phyloP scores from a whole-genome alignment of 2,113 vertebrate genomes.

The Dendrocopos noguchii region DNA sequence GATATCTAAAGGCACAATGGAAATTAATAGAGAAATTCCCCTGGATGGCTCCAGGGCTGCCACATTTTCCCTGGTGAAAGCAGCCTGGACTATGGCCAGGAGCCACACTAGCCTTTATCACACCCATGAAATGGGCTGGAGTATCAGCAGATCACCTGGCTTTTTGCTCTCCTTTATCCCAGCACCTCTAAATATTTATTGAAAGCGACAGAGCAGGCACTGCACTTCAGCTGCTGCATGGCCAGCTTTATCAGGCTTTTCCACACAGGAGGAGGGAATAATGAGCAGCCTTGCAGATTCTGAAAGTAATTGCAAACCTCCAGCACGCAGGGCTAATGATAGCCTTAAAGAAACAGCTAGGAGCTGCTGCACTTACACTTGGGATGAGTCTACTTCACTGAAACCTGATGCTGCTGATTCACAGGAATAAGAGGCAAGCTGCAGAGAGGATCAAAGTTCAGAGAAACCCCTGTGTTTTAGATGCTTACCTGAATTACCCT shows the following conservation, averaged over 20 bases:
- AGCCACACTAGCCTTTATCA: not conserved
- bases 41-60: not conserved
- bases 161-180: not conserved
- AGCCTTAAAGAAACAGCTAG: not conserved
- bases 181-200: slow-evolving; percentile 12
- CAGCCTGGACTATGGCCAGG: not conserved
- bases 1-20: not conserved
- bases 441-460: not conserved
- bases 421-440: not conserved
- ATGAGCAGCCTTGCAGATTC: not conserved
- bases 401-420: not conserved
- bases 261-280: not conserved
- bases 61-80: not conserved
- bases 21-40: not conserved
- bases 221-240: not conserved
- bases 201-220: not conserved
- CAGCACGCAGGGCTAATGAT: not conserved
- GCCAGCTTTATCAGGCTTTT: not conserved
- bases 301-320: not conserved
- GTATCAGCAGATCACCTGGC: not conserved
- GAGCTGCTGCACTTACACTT: not conserved
- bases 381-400: not conserved
- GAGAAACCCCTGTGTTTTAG: not conserved
- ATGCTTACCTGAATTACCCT: not conserved
- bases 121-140: slow-evolving; percentile 4